Percentiles rank a stretch among this genome's conserved stretches.
These are phyloP conservation scores for Ricordea florida DNA, from an alignment of 92 coral and sea anemone species.

Conservation along the genomic window DNA sequence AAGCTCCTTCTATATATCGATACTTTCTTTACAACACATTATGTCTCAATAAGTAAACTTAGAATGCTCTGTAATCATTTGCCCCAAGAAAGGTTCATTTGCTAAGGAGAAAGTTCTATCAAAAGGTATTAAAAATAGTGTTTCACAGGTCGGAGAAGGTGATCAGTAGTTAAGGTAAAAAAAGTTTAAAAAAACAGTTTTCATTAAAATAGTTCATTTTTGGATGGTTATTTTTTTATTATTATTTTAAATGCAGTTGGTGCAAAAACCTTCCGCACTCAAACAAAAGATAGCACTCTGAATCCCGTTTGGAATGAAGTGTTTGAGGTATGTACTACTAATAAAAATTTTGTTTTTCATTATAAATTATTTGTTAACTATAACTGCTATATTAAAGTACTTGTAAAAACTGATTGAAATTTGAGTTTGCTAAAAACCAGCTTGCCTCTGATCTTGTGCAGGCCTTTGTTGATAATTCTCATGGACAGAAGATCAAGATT, in stretches of 20 bases:
- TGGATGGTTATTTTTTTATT: not conserved
- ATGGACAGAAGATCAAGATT: slow-evolving; percentile 95
- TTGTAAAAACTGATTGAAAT: not conserved
- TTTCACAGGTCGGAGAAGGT: too few relatives aligned
- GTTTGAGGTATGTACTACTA: slow-evolving; percentile 88
- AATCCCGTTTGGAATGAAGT: slow-evolving; percentile 96
- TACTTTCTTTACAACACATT: too few relatives aligned
- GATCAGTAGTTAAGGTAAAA: too few relatives aligned
- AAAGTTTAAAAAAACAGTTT: too few relatives aligned
- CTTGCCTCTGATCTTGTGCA: not conserved
- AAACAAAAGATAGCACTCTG: slow-evolving; percentile 84
- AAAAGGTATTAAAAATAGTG: too few relatives aligned
- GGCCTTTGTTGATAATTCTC: slow-evolving; percentile 93
- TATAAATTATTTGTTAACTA: too few relatives aligned
- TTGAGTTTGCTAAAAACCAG: not conserved
- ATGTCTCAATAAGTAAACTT: too few relatives aligned
- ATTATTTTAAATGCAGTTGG: slow-evolving; percentile 61
- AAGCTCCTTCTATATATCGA: too few relatives aligned
- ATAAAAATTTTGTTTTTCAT: too few relatives aligned
- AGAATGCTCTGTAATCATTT: too few relatives aligned
- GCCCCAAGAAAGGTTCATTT: too few relatives aligned
- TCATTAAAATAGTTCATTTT: not conserved
- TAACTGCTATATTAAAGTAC: not conserved
- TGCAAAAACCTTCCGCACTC: slow-evolving; percentile 86
- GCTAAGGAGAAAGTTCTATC: too few relatives aligned